Evolutionary conservation across 2,113 vertebrate genomes (phyloP).

Genomic region (Scolopax mira): DNA sequence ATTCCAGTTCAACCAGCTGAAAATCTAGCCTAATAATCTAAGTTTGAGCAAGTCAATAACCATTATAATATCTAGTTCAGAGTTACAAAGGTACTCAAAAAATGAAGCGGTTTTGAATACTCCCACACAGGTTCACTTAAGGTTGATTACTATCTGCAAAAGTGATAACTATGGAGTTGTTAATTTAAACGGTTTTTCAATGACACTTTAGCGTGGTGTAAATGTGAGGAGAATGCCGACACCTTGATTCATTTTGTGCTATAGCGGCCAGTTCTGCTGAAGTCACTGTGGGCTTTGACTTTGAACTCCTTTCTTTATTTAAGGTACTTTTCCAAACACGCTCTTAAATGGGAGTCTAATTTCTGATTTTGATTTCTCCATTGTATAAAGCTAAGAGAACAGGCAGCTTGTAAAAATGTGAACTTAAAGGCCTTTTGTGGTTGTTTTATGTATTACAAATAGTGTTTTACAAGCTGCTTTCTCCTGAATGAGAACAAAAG

Average conservation of each 20-base stretch:
- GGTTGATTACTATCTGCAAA: conserved; percentile 23
- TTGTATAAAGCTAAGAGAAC: not conserved
- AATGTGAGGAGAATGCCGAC: not conserved
- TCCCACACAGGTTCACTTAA: not conserved
- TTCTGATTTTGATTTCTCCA: not conserved
- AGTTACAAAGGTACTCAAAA: conserved; percentile 14
- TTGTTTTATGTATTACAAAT: not conserved
- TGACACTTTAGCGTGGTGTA: not conserved
- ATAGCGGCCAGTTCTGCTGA: not conserved
- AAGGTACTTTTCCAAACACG: not conserved
- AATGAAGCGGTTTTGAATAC: not conserved
- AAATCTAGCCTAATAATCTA: conserved; percentile 56
- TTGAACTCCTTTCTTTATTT: not conserved
- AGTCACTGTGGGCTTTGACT: not conserved
- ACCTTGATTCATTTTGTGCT: not conserved
- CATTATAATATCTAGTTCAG: conserved; percentile 35
- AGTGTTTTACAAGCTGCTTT: not conserved
- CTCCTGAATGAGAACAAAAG: not conserved
- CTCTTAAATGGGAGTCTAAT: not conserved
- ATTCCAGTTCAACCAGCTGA: conserved; percentile 47
- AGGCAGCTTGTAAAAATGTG: not conserved
- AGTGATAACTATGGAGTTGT: conserved; percentile 14
- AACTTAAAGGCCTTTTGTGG: not conserved
- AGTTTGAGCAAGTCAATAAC: conserved; percentile 43
- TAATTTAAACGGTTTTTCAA: conserved; percentile 29